These are phyloP conservation scores for Microcebus jonahi DNA, from an alignment of 2,113 vertebrate species.

Conservation along the genomic window DNA sequence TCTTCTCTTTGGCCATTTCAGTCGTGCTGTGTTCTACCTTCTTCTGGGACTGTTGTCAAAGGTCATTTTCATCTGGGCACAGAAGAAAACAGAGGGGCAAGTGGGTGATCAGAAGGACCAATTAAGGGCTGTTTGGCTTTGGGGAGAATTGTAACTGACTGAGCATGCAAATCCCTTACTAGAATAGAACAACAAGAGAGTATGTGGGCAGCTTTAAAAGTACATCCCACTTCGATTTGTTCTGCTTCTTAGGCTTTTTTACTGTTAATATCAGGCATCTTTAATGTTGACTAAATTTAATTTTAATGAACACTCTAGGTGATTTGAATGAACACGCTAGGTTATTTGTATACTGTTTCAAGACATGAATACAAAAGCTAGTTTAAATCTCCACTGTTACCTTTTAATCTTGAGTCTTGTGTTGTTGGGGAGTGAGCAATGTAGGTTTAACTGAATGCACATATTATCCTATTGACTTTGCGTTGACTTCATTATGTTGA, in stretches of 20 bases:
- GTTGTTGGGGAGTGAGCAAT: background rate
- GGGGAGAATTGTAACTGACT: constrained; percentile 19
- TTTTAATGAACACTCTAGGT: background rate
- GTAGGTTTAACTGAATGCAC: constrained; percentile 10
- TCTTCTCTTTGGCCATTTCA: background rate
- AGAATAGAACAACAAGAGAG: constrained; percentile 4
- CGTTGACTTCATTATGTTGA: background rate
- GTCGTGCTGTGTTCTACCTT: background rate
- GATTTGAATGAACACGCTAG: background rate
- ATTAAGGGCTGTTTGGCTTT: constrained; percentile 48
- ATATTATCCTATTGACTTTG: background rate
- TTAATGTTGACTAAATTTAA: constrained; percentile 38
- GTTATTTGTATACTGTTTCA: background rate
- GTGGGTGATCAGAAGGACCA: background rate
- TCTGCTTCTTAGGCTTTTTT: constrained; percentile 6
- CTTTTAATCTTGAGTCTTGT: background rate
- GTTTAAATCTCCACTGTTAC: background rate
- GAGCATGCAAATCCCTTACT: constrained; percentile 30
- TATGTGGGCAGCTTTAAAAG: constrained; percentile 29
- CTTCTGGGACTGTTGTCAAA: background rate
- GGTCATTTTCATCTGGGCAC: constrained; percentile 8
- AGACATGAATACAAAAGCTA: background rate
- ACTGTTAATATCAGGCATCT: constrained; percentile 26
- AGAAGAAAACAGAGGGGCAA: background rate
- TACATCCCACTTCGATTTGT: background rate